These are phyloP conservation scores for Apodemus sylvaticus DNA, from an alignment of 2,113 vertebrate genomes.

Conservation along the genomic window DNA sequence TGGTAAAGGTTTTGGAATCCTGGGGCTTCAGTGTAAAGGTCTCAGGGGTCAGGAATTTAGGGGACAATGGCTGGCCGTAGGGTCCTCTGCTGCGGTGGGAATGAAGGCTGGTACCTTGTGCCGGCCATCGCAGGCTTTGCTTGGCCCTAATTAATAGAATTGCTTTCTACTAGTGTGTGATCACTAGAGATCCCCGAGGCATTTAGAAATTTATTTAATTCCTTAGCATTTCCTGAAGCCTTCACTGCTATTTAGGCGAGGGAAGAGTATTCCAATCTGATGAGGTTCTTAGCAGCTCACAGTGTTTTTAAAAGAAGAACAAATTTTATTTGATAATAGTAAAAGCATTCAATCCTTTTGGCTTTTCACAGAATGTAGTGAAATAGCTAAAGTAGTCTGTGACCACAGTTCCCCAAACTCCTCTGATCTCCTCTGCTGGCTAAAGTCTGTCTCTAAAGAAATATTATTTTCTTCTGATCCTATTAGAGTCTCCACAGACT, in stretches of 20 bases:
- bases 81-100: not conserved
- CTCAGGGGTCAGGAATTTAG: not conserved
- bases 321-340: conserved; percentile 54
- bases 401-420: not conserved
- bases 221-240: conserved; percentile 52
- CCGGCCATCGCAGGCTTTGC: not conserved
- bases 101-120: not conserved
- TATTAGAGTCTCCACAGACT: conserved; percentile 92
- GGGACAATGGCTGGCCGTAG: not conserved
- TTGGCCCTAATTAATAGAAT: not conserved
- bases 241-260: conserved; percentile 55
- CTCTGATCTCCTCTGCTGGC: not conserved
- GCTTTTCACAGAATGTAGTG: not conserved
- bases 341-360: conserved; percentile 37
- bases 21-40: not conserved
- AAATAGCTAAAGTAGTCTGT: not conserved
- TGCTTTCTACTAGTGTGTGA: conserved; percentile 8
- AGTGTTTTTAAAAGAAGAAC: conserved; percentile 51
- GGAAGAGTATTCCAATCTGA: conserved; percentile 43
- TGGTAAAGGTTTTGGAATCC: not conserved
- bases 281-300: conserved; percentile 39
- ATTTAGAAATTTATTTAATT: not conserved
- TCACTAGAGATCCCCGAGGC: not conserved
- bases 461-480: conserved; percentile 46
- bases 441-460: conserved; percentile 46